Percentiles rank a stretch among this genome's conserved stretches.
Evolutionary conservation across 1,140 invertebrate genomes (phyloP).

Genomic region (Drosophila nigromelanica): DNA sequence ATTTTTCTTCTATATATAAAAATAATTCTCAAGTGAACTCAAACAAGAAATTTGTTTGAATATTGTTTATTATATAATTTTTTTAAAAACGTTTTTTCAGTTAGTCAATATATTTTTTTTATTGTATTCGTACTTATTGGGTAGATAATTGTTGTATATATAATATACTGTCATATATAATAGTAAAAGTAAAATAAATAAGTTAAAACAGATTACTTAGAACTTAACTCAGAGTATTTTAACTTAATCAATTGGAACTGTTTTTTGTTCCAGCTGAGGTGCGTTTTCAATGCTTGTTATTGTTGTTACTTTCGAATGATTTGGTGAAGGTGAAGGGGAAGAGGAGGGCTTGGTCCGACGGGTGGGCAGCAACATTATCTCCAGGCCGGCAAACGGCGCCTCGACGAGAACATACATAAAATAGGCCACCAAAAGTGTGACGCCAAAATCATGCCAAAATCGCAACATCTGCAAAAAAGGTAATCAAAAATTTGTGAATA

Average conservation of each 20-base stretch:
- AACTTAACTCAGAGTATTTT: too few relatives aligned
- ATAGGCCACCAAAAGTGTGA: constrained; percentile 55
- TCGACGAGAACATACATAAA: constrained; percentile 54
- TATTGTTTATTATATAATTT: too few relatives aligned
- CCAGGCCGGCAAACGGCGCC: constrained; percentile 55
- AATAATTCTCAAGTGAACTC: too few relatives aligned
- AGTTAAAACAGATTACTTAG: not conserved
- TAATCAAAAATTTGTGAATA: too few relatives aligned
- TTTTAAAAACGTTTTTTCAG: too few relatives aligned
- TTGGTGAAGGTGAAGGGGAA: not conserved
- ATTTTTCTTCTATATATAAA: too few relatives aligned
- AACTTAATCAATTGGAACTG: not conserved
- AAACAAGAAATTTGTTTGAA: too few relatives aligned
- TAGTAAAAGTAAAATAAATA: not conserved
- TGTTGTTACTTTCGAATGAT: too few relatives aligned
- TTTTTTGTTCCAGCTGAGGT: not conserved
- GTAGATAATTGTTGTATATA: too few relatives aligned
- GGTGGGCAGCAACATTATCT: constrained; percentile 34
- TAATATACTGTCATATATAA: too few relatives aligned
- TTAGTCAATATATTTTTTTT: too few relatives aligned
- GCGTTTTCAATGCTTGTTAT: not conserved
- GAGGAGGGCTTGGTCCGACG: constrained; percentile 8
- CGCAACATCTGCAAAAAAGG: constrained; percentile 45
- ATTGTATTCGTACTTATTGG: too few relatives aligned
- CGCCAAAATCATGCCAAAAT: constrained; percentile 66